These are phyloP conservation scores for Heliconius sara DNA, from an alignment of 2,888 invertebrate species.

Conservation along the genomic window DNA sequence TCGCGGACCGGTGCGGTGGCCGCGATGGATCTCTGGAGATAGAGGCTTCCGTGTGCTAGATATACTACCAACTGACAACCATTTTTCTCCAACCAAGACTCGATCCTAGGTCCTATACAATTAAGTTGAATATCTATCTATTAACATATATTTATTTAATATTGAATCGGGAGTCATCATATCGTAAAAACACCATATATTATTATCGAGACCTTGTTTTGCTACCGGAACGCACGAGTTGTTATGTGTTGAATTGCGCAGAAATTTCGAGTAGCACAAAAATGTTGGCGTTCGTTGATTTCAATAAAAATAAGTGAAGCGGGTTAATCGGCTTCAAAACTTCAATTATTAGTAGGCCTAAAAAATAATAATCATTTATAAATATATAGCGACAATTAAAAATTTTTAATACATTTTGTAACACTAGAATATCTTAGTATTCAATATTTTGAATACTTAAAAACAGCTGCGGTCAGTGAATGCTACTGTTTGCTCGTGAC, in stretches of 20 bases:
- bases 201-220: conserved; percentile 28
- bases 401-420: too few species aligned
- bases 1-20: conserved; percentile 51
- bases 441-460: background rate
- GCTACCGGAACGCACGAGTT: conserved; percentile 27
- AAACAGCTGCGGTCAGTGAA: background rate
- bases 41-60: conserved; percentile 51
- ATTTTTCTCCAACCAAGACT: conserved; percentile 27
- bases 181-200: conserved; percentile 33
- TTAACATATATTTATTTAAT: conserved; percentile 18
- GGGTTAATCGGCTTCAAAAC: background rate
- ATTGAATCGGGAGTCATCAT: conserved; percentile 46
- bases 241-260: conserved; percentile 28
- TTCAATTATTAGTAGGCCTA: background rate
- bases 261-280: conserved; percentile 10
- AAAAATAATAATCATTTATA: background rate
- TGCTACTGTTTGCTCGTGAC: background rate
- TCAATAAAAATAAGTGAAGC: background rate
- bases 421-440: background rate
- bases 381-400: background rate
- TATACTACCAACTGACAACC: conserved; percentile 30
- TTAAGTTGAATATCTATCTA: conserved; percentile 12
- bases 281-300: background rate
- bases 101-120: conserved; percentile 14
- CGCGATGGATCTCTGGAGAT: conserved; percentile 59